Evolutionary conservation across 2,113 vertebrate species (phyloP).

Genomic region (Salvelinus fontinalis): DNA sequence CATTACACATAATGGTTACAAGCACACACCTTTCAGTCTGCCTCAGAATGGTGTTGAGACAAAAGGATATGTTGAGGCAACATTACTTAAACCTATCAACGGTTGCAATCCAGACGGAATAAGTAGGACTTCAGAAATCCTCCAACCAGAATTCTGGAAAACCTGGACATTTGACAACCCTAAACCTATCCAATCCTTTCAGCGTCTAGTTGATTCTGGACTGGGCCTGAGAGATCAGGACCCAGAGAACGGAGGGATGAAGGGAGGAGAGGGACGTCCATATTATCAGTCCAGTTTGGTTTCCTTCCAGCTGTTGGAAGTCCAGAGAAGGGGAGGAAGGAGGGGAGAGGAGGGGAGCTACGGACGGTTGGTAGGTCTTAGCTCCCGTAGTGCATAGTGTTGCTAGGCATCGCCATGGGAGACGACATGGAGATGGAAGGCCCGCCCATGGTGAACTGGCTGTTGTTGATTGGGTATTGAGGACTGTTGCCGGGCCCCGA

Average conservation of each 20-base stretch:
- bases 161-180: too few relatives aligned
- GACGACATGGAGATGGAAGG: constrained; percentile 94
- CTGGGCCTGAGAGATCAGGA: neutral
- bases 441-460: constrained; percentile 93
- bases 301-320: neutral
- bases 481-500: constrained; percentile 76
- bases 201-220: neutral
- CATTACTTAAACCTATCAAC: too few relatives aligned
- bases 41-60: too few relatives aligned
- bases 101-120: too few relatives aligned
- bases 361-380: constrained; percentile 51
- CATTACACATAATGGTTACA: neutral
- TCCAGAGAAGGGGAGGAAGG: neutral
- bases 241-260: neutral
- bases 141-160: neutral
- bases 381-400: constrained; percentile 95
- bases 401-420: constrained; percentile 92
- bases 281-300: neutral
- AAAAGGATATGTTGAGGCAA: too few relatives aligned
- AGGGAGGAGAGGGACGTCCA: neutral
- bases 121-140: neutral
- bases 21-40: neutral
- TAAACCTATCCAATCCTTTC: too few relatives aligned
- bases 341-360: neutral
- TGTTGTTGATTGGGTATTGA: constrained; percentile 86